Percentiles rank a stretch among this genome's conserved stretches.
Conservation (phyloP, 2,113 vertebrate genomes). For the Eudyptes chrysolophus region DNA sequence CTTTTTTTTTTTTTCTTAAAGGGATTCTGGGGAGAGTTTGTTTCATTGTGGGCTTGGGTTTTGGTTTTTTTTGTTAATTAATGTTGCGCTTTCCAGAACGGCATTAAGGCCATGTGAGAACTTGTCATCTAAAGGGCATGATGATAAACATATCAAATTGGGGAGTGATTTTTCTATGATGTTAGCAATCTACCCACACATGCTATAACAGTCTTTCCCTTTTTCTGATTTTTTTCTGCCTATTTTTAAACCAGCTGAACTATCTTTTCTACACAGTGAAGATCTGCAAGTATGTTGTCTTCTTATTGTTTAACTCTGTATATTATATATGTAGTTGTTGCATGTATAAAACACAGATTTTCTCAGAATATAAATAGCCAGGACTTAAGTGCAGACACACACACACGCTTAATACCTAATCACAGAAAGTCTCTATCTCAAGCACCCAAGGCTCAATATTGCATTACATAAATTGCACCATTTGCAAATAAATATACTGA, state of each 20-base stretch:
- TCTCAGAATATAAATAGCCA: not conserved
- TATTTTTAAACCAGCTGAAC: not conserved
- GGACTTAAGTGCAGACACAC: not conserved
- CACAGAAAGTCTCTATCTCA: not conserved
- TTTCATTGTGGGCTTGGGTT: not conserved
- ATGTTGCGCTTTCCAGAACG: not conserved
- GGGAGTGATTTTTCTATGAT: not conserved
- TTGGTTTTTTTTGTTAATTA: not conserved
- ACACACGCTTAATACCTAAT: not conserved
- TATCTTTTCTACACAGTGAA: not conserved
- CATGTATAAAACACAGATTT: not conserved
- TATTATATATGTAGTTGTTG: not conserved
- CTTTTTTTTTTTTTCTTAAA: not conserved
- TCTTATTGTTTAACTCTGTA: not conserved
- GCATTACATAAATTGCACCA: not conserved
- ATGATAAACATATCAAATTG: not conserved
- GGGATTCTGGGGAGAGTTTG: not conserved
- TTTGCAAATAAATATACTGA: not conserved
- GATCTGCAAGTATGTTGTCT: not conserved
- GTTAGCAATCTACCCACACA: constrained; percentile 8
- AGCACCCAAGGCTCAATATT: not conserved
- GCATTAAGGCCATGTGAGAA: not conserved
- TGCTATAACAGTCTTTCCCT: not conserved
- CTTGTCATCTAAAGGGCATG: not conserved
- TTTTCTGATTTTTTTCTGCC: not conserved